These are phyloP conservation scores for Lordiphosa collinella DNA, from an alignment of 1,140 invertebrate species.

Conservation along the genomic window DNA sequence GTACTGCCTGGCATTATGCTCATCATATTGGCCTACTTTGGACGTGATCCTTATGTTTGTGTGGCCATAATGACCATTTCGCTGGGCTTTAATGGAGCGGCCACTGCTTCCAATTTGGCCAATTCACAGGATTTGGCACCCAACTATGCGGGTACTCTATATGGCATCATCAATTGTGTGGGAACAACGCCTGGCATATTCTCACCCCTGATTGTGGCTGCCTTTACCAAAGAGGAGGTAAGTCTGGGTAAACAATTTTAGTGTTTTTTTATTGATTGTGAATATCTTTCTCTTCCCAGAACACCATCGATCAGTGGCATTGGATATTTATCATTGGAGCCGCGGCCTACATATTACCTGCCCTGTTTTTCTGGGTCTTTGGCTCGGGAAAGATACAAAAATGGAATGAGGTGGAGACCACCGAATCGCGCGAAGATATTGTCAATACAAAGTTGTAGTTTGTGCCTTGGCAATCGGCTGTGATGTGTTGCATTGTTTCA, in stretches of 20 bases:
- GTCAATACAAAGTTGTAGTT: conserved; percentile 78
- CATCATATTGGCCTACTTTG: conserved; percentile 84
- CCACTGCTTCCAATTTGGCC: conserved; percentile 89
- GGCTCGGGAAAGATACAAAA: conserved; percentile 84
- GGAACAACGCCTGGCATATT: conserved; percentile 88
- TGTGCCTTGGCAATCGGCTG: conserved; percentile 39
- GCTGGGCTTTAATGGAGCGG: conserved; percentile 90
- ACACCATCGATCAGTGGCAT: conserved; percentile 88
- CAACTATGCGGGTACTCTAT: conserved; percentile 89
- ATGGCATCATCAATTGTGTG: conserved; percentile 87
- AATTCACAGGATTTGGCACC: conserved; percentile 86
- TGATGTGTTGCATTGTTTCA: conserved; percentile 41
- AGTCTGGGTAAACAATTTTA: conserved; percentile 19
- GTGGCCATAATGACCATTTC: conserved; percentile 86
- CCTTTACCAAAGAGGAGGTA: conserved; percentile 84
- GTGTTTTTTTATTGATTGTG: background rate
- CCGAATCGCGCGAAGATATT: conserved; percentile 55
- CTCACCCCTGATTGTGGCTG: conserved; percentile 85
- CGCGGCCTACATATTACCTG: conserved; percentile 85
- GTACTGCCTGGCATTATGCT: conserved; percentile 85
- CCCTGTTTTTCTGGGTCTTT: conserved; percentile 85
- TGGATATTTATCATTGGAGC: conserved; percentile 88
- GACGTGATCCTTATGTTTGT: conserved; percentile 83
- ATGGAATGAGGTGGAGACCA: conserved; percentile 82
- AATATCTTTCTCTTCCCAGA: conserved; percentile 80